phyloP scores from a whole-genome alignment of 2,888 invertebrate genomes.

The Syrista parreyssii region DNA sequence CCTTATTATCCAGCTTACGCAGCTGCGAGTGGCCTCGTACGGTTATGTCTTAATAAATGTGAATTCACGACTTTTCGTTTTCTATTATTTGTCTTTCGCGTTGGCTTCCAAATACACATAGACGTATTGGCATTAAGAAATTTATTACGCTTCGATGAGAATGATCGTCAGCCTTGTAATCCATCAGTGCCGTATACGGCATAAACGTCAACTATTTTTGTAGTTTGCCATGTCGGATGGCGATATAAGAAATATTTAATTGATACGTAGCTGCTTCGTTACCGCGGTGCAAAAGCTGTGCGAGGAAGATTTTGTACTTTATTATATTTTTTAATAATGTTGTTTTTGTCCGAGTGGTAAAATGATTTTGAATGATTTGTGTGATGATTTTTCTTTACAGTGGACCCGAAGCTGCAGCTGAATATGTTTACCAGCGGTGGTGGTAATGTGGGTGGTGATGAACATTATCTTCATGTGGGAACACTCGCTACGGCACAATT shows the following conservation, averaged over 20 bases:
- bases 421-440: conserved; percentile 53
- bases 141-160: too few relatives aligned
- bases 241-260: too few relatives aligned
- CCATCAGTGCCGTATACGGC: too few relatives aligned
- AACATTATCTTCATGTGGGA: conserved; percentile 51
- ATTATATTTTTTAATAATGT: not conserved
- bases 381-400: conserved; percentile 44
- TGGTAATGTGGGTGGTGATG: conserved; percentile 50
- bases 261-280: too few relatives aligned
- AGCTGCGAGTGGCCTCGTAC: not conserved
- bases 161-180: too few relatives aligned
- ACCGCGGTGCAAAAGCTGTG: too few relatives aligned
- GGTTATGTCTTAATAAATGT: not conserved
- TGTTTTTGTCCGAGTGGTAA: too few relatives aligned
- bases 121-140: too few relatives aligned
- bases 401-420: conserved; percentile 62
- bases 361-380: not conserved
- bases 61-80: not conserved
- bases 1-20: conserved; percentile 4
- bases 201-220: too few relatives aligned
- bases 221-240: too few relatives aligned
- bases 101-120: too few relatives aligned
- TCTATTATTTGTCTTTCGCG: not conserved
- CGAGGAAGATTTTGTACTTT: too few relatives aligned
- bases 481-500: conserved; percentile 52